Evolutionary conservation across 2,797 vertebrate species (phyloP).

Genomic region (Tauraco hartlaubi): DNA sequence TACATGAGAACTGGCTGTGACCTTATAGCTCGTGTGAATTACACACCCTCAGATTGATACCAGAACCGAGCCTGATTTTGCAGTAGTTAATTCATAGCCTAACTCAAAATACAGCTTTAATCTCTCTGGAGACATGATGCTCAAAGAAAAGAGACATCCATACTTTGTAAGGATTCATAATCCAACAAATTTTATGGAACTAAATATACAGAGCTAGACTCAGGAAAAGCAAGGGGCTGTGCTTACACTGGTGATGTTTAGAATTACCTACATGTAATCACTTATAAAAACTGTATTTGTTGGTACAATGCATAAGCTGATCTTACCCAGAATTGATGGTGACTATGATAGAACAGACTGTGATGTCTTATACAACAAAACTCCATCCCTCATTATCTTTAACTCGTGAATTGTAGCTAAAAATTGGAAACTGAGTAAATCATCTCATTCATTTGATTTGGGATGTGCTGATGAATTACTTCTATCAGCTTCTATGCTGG

Average conservation of each 20-base stretch:
- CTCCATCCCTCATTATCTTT: background rate
- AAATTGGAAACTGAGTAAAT: background rate
- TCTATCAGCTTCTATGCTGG: background rate
- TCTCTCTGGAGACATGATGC: background rate
- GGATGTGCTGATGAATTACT: background rate
- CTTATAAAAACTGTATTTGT: background rate
- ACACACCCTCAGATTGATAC: background rate
- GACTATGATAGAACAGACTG: background rate
- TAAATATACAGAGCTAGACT: background rate
- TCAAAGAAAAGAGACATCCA: background rate
- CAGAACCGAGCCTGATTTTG: background rate
- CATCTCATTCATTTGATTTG: background rate
- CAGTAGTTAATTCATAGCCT: background rate
- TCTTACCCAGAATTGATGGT: background rate
- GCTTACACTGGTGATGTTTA: background rate
- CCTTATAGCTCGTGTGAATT: background rate
- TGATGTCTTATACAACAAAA: background rate
- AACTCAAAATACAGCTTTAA: background rate
- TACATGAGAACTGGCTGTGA: rapidly evolving
- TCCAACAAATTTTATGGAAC: background rate
- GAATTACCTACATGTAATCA: background rate
- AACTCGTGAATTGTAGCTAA: background rate
- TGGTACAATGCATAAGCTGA: background rate
- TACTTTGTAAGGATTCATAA: background rate
- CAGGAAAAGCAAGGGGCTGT: background rate